Percentiles rank a stretch among this genome's conserved stretches.
Conservation (phyloP, 2,113 vertebrate genomes). For the Burhinus oedicnemus region DNA sequence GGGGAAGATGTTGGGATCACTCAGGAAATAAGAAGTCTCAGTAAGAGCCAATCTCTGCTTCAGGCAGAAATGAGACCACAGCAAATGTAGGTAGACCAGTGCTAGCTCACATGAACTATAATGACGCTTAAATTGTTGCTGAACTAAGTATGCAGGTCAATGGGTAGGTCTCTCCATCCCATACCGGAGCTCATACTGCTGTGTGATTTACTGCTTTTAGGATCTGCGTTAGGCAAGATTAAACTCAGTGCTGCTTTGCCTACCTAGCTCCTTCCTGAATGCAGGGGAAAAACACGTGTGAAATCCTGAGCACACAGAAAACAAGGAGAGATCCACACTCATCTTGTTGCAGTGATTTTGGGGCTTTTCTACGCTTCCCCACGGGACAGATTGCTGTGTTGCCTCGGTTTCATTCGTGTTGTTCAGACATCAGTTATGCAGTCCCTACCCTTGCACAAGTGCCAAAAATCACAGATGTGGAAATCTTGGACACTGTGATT, state of each 20-base stretch:
- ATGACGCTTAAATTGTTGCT: background rate
- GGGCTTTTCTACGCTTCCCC: background rate
- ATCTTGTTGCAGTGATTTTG: background rate
- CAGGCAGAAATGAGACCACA: background rate
- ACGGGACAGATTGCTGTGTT: background rate
- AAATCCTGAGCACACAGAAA: background rate
- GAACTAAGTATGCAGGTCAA: background rate
- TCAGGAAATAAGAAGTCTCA: background rate
- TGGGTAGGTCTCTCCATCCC: background rate
- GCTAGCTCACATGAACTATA: background rate
- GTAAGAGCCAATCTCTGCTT: background rate
- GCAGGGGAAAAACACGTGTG: background rate
- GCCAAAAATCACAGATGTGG: slow-evolving; percentile 36
- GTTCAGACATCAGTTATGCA: background rate
- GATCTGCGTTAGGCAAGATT: background rate
- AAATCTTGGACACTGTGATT: background rate
- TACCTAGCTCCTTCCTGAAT: background rate
- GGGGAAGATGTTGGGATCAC: background rate
- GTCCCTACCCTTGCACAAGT: background rate
- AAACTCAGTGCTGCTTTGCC: background rate
- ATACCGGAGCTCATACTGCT: background rate
- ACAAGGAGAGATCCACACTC: background rate
- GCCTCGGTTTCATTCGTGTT: background rate
- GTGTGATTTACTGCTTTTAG: background rate
- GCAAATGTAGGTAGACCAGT: background rate